These are phyloP conservation scores for Potamilus streckersoni DNA, from an alignment of 1,140 invertebrate species.

Conservation along the genomic window DNA sequence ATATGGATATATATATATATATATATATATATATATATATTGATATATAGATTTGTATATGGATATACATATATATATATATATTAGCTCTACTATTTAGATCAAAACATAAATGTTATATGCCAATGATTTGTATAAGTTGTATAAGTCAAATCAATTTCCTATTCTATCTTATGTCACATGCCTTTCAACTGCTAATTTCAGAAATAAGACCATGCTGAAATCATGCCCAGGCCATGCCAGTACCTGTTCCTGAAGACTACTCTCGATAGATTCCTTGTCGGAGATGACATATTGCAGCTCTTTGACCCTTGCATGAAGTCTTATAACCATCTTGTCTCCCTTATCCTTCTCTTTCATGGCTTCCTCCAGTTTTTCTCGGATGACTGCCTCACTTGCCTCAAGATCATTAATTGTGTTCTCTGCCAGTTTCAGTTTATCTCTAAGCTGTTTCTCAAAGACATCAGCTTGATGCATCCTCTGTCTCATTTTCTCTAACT, in stretches of 20 bases:
- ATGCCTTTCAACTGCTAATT: not conserved
- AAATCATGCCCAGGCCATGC: not conserved
- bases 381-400: constrained; percentile 42
- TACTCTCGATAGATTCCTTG: constrained; percentile 53
- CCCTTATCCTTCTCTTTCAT: constrained; percentile 37
- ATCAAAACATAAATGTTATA: too few species aligned
- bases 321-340: constrained; percentile 42
- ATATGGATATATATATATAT: too few species aligned
- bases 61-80: too few species aligned
- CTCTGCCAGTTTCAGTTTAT: constrained; percentile 55
- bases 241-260: constrained; percentile 57
- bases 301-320: constrained; percentile 49
- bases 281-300: constrained; percentile 56
- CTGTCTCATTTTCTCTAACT: constrained; percentile 48
- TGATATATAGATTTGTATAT: too few species aligned
- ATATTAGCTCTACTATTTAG: too few species aligned
- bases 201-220: constrained; percentile 1
- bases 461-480: constrained; percentile 46
- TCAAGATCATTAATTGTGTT: constrained; percentile 57
- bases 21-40: too few species aligned
- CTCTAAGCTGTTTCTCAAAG: constrained; percentile 48
- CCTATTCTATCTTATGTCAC: not conserved
- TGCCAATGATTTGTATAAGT: too few species aligned
- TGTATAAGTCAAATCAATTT: not conserved
- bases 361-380: constrained; percentile 51